Conservation (phyloP, 2,113 vertebrate species). For the Otus sunia region DNA sequence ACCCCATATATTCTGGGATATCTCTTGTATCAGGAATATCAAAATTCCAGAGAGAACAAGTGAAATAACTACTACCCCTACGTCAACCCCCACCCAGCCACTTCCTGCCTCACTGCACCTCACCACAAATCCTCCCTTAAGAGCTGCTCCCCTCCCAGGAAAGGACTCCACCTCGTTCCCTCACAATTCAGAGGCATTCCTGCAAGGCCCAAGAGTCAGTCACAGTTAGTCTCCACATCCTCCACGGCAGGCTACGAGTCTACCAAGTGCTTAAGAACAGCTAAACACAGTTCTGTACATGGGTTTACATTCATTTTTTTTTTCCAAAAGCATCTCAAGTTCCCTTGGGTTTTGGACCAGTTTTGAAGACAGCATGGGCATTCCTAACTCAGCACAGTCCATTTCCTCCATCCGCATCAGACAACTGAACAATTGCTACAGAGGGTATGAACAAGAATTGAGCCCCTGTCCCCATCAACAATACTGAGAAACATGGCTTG, state of each 20-base stretch:
- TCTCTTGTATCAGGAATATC: background rate
- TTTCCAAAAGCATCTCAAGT: background rate
- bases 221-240: background rate
- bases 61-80: background rate
- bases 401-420: background rate
- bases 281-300: background rate
- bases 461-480: background rate
- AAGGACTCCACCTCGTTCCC: background rate
- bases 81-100: background rate
- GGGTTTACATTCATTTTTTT: background rate
- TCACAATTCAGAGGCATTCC: background rate
- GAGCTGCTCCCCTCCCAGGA: background rate
- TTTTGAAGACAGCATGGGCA: background rate
- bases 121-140: background rate
- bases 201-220: background rate
- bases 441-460: background rate
- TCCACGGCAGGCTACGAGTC: rapidly evolving
- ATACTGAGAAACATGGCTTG: background rate
- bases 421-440: background rate
- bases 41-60: background rate
- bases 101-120: background rate
- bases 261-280: background rate
- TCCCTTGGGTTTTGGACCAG: background rate
- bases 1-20: background rate
- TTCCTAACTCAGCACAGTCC: background rate